Percentiles rank a stretch among this genome's conserved stretches.
Conservation (phyloP, 2,888 invertebrate species). For the Pegoplata infirma region DNA sequence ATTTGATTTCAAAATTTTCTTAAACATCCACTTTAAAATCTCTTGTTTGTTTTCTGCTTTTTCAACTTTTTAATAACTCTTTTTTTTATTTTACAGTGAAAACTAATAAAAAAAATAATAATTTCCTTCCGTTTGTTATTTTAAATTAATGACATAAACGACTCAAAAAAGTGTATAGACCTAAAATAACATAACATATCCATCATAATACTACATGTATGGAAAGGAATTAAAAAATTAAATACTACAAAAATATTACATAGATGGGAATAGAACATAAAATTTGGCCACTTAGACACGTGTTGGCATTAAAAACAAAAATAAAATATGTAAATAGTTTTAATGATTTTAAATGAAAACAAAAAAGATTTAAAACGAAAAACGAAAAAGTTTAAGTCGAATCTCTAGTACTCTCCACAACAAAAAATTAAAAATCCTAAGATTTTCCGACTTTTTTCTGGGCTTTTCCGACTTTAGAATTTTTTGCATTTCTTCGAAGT, state of each 20-base stretch:
- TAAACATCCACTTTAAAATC: background rate
- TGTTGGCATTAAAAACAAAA: conserved; percentile 45
- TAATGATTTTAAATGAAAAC: conserved; percentile 13
- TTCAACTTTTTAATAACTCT: conserved; percentile 1
- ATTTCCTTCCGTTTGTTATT: conserved; percentile 55
- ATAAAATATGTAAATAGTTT: too few species aligned
- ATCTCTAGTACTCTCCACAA: too few species aligned
- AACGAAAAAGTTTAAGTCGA: too few species aligned
- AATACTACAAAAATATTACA: background rate
- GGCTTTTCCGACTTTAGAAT: too few species aligned
- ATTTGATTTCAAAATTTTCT: background rate
- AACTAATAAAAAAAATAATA: conserved; percentile 23
- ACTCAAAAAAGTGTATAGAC: conserved; percentile 18
- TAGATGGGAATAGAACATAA: background rate
- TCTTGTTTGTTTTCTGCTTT: background rate
- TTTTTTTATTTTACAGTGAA: conserved; percentile 26
- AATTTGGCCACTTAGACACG: conserved; percentile 52
- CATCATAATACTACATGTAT: too few species aligned
- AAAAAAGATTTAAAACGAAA: background rate
- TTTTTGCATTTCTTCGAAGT: too few species aligned
- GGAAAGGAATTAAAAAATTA: conserved; percentile 9
- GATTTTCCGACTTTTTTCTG: too few species aligned
- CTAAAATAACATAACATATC: too few species aligned
- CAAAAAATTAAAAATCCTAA: too few species aligned
- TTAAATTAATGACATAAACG: conserved; percentile 37